A percentile compares a stretch with the other conserved stretches of the same genome.
These are phyloP conservation scores for Dorcus hopei DNA, from an alignment of 2,888 invertebrate species.

Conservation along the genomic window DNA sequence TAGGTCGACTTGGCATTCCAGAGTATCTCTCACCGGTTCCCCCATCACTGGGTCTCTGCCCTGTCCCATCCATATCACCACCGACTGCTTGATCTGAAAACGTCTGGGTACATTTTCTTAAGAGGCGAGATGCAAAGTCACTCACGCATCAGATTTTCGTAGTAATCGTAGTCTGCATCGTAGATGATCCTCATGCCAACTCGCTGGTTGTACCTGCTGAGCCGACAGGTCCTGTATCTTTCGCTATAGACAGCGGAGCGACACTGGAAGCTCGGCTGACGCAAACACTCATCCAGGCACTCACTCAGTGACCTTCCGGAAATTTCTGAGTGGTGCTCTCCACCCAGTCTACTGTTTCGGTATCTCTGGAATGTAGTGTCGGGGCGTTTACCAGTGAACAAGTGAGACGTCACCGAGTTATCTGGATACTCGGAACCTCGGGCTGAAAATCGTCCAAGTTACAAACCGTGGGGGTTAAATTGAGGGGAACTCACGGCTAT, in stretches of 20 bases:
- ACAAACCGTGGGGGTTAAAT: too few species aligned
- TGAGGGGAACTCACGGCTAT: conserved; percentile 71
- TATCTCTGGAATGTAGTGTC: conserved; percentile 88
- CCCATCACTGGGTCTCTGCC: conserved; percentile 27
- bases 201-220: conserved; percentile 82
- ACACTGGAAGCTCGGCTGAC: conserved; percentile 87
- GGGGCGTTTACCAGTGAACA: conserved; percentile 75
- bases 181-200: conserved; percentile 86
- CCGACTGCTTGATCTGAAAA: conserved; percentile 48
- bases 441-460: conserved; percentile 51
- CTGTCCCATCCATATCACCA: conserved; percentile 28
- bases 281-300: conserved; percentile 83
- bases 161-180: conserved; percentile 90
- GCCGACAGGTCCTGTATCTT: conserved; percentile 76
- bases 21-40: conserved; percentile 18
- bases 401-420: conserved; percentile 79
- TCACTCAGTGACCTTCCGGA: conserved; percentile 85
- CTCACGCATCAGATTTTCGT: conserved; percentile 91
- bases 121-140: conserved; percentile 28
- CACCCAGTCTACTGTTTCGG: conserved; percentile 80
- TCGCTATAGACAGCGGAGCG: conserved; percentile 87
- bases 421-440: conserved; percentile 86
- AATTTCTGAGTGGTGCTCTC: conserved; percentile 87
- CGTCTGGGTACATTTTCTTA: conserved; percentile 21
- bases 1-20: conserved; percentile 14